These are phyloP conservation scores for Vandiemenella viatica DNA, from an alignment of 2,888 invertebrate species.

Conservation along the genomic window DNA sequence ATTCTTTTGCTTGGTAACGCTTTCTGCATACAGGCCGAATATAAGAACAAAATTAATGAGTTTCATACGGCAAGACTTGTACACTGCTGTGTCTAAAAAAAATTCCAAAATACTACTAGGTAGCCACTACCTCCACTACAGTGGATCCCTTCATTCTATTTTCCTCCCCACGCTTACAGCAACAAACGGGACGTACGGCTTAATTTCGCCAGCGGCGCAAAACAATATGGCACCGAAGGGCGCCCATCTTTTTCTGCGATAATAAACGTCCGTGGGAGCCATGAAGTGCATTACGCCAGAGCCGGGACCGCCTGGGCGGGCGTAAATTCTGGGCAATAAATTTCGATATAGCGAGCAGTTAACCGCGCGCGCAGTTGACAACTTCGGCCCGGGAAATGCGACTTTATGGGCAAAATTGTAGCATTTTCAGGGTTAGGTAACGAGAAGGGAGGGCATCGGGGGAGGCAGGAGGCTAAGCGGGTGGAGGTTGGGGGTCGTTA, in stretches of 20 bases:
- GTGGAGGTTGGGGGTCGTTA: conserved; percentile 10
- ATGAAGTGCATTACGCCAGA: conserved; percentile 8
- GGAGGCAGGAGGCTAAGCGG: background rate
- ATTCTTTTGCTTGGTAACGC: too few relatives aligned
- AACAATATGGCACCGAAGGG: background rate
- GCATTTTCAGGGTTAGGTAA: conserved; percentile 7
- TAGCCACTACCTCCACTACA: too few relatives aligned
- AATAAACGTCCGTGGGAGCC: conserved; percentile 6
- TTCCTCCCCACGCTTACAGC: background rate
- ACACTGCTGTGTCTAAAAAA: too few relatives aligned
- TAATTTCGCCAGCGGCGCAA: conserved; percentile 1
- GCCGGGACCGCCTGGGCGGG: background rate
- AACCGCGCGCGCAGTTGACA: conserved; percentile 12
- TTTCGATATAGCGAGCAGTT: conserved; percentile 13
- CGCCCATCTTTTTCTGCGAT: background rate
- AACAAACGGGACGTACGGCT: conserved; percentile 2
- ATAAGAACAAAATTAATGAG: too few relatives aligned
- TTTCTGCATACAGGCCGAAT: too few relatives aligned
- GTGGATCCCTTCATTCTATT: too few relatives aligned
- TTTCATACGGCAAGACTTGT: too few relatives aligned
- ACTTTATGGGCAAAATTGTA: conserved; percentile 14
- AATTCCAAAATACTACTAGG: too few relatives aligned
- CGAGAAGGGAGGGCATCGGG: background rate
- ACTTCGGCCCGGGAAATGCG: conserved; percentile 4
- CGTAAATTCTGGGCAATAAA: conserved; percentile 15